Percentiles rank a stretch among this genome's conserved stretches.
phyloP scores from a whole-genome alignment of 2,113 vertebrate species.

The Tiliqua scincoides region DNA sequence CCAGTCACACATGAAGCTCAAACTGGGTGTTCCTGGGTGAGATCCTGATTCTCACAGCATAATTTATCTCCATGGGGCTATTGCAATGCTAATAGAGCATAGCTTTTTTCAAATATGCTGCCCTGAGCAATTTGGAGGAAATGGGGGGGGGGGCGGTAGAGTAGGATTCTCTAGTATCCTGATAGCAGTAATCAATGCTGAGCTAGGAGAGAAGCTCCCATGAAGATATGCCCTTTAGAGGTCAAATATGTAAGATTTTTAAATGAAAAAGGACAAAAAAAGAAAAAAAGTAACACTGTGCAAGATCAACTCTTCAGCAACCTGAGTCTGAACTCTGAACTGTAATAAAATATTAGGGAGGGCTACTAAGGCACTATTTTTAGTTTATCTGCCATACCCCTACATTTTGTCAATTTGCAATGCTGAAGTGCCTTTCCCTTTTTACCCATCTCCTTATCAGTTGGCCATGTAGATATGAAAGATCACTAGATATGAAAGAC shows the following conservation, averaged over 20 bases:
- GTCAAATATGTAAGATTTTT: not conserved
- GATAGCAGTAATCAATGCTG: not conserved
- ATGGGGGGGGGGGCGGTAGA: too few relatives aligned
- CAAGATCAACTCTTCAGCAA: too few relatives aligned
- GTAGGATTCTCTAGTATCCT: too few relatives aligned
- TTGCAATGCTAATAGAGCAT: too few relatives aligned
- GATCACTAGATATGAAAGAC: not conserved
- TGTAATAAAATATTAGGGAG: not conserved
- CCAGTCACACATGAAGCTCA: not conserved
- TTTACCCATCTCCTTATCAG: not conserved
- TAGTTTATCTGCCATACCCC: not conserved
- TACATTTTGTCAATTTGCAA: not conserved
- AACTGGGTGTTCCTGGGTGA: not conserved
- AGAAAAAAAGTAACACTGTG: not conserved
- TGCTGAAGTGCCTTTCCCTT: not conserved
- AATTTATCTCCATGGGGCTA: not conserved
- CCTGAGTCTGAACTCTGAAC: too few relatives aligned
- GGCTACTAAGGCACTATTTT: not conserved
- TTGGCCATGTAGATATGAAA: not conserved
- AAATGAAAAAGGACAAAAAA: not conserved
- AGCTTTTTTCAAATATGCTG: not conserved
- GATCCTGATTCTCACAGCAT: not conserved
- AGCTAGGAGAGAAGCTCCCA: not conserved
- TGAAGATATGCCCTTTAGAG: not conserved
- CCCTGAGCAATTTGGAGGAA: not conserved